Evolutionary conservation across 2,113 vertebrate genomes (phyloP).

Genomic region (Fulica atra): DNA sequence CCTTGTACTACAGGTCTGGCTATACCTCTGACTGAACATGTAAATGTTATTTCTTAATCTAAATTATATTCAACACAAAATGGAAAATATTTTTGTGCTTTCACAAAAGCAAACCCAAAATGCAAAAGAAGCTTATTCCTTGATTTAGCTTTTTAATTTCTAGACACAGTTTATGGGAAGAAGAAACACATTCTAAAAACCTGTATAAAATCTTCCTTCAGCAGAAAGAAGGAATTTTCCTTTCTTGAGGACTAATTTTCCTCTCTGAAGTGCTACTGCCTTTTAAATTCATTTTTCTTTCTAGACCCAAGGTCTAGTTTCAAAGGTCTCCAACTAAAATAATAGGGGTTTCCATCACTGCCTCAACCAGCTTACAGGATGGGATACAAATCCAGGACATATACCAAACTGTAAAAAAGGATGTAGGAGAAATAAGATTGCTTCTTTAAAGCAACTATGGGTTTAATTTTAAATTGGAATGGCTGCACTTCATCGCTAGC

Average conservation of each 20-base stretch:
- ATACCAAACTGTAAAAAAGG: background rate
- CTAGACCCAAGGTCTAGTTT: background rate
- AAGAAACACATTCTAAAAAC: background rate
- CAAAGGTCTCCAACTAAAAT: background rate
- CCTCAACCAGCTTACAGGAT: background rate
- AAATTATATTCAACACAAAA: background rate
- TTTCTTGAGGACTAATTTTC: background rate
- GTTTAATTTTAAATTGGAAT: background rate
- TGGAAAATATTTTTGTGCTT: background rate
- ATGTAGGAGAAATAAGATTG: background rate
- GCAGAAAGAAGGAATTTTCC: background rate
- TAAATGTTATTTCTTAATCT: background rate
- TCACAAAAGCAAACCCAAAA: conserved; percentile 11
- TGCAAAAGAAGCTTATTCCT: background rate
- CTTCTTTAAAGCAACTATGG: background rate
- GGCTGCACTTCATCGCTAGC: background rate
- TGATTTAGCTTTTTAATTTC: background rate
- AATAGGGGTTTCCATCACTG: background rate
- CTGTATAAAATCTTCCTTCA: background rate
- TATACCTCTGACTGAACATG: background rate
- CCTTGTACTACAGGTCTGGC: background rate
- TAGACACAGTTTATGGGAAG: background rate
- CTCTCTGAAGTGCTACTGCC: background rate
- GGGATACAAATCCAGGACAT: background rate
- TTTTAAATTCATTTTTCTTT: background rate